Evolutionary conservation across 2,113 vertebrate species (phyloP), one percentile per base, ranked within the genome.

Genomic region (Phainopepla nitens): DNA sequence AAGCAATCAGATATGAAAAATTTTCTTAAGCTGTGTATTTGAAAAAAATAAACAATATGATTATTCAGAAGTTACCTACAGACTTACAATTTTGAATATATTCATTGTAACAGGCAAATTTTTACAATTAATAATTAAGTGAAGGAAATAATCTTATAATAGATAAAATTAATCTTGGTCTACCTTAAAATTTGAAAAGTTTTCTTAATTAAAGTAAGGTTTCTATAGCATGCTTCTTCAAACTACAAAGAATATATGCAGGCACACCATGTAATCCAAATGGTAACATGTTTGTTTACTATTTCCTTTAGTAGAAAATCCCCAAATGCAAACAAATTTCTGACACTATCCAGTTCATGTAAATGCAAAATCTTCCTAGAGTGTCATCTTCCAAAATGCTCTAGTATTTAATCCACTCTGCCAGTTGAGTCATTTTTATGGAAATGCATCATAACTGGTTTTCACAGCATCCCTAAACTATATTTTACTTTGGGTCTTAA

Each of bases 401-500:
- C 41, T 85, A 79, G 49, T 73, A 81, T 95, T 93, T 87, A 89
- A 93, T 87, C 57, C 62, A 94, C 64, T 68, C 64, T 83, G 56
- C 70, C 65, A 92, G 82, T 94, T 93, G 70, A 80, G 69, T 65
- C 3, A 66, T 65, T 88, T 91, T 97, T 92, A 64, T 50, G 82
- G 73, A 90, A 94, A 90, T 53, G 77, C 28, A 15, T 94, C 62
- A 7, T 83, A 90, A 68, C 45, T 94, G 35, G n/a, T 57, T 96
- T 93, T 72, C 54, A 57, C 39, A 76, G 18, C 31, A 87, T 83
- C 39, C 49, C 35, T 85, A 82, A 96, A 78, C 28, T 77, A 35
- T 25, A 62, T 81, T 93, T 96, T 92, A 78, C 23, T 91, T 89
- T 89, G 73, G 92, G 76, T 92, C 84, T 95, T 79, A 94, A 94